Evolutionary conservation across 2,113 vertebrate genomes (phyloP).

Genomic region (Oreotrochilus melanogaster): DNA sequence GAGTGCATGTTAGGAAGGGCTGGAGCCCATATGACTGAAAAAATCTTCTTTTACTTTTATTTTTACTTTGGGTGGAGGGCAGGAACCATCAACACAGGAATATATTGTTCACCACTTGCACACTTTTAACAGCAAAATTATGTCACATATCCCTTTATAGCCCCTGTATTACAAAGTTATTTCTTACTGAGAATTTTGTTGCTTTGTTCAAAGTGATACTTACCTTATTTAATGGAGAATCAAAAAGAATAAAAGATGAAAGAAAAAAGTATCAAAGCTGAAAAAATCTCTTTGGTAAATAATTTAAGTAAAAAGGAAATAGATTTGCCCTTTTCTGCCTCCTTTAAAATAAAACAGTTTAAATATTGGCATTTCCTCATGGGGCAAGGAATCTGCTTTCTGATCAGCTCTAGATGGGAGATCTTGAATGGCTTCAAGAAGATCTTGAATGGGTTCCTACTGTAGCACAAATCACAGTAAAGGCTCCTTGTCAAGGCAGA

Average conservation of each 20-base stretch:
- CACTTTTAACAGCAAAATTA: neutral
- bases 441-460: neutral
- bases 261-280: neutral
- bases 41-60: no score
- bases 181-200: neutral
- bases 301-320: neutral
- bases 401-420: neutral
- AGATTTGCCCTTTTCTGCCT: neutral
- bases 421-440: neutral
- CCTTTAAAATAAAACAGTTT: neutral
- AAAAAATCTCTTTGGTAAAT: neutral
- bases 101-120: neutral
- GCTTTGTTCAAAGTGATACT: neutral
- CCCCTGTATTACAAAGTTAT: neutral
- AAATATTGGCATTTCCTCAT: neutral
- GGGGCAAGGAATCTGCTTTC: neutral
- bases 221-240: neutral
- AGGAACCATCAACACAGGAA: neutral
- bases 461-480: neutral
- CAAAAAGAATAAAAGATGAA: neutral
- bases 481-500: neutral
- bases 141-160: neutral
- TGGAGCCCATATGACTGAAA: neutral
- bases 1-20: neutral
- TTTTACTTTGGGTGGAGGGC: accelerated